These are phyloP conservation scores for Agrotis puta DNA, from an alignment of 2,888 invertebrate species.

Conservation along the genomic window DNA sequence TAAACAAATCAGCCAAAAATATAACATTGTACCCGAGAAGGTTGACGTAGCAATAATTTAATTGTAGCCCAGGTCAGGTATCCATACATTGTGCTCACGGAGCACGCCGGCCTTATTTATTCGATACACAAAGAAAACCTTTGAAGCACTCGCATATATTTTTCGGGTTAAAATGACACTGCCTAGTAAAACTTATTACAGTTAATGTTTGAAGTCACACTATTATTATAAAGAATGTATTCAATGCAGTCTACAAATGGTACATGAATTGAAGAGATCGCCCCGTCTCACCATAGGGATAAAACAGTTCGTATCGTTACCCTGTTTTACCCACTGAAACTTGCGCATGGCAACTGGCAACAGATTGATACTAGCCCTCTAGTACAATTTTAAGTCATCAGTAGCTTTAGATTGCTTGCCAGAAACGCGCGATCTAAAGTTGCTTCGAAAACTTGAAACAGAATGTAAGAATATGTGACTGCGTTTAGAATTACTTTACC, in stretches of 20 bases:
- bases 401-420: not conserved
- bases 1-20: not conserved
- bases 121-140: not conserved
- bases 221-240: too few relatives aligned
- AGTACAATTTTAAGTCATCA: not conserved
- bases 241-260: not conserved
- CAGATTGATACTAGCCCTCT: not conserved
- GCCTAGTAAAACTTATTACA: not conserved
- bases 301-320: not conserved
- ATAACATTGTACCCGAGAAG: not conserved
- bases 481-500: not conserved
- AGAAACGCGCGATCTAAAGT: not conserved
- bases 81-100: not conserved
- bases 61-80: not conserved
- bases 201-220: not conserved
- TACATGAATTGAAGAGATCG: not conserved
- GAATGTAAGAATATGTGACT: not conserved
- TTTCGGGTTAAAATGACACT: not conserved
- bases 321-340: slow-evolving; percentile 1
- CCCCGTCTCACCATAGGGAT: not conserved
- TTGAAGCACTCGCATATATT: not conserved
- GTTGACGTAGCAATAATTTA: not conserved
- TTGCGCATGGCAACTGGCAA: slow-evolving; percentile 13
- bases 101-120: not conserved
- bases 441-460: not conserved